These are phyloP conservation scores for Arctocebus calabarensis DNA, from an alignment of 2,797 vertebrate species.

Conservation along the genomic window DNA sequence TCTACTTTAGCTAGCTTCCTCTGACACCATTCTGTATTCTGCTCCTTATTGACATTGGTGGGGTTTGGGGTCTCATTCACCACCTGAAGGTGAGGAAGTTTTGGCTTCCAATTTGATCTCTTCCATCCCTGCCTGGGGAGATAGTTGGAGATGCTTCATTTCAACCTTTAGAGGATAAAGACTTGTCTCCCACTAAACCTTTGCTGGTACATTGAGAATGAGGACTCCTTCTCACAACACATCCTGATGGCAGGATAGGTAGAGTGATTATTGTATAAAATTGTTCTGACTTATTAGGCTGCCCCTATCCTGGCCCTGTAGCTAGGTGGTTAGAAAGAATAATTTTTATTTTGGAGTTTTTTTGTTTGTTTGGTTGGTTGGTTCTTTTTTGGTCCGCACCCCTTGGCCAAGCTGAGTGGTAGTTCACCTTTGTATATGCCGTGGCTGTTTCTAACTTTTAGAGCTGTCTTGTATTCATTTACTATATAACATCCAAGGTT, in stretches of 20 bases:
- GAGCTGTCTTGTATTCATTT: background rate
- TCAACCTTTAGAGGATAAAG: background rate
- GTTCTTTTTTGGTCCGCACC: background rate
- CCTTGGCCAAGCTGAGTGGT: background rate
- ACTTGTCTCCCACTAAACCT: accelerated
- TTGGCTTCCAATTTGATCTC: background rate
- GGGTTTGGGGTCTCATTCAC: background rate
- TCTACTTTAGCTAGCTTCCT: background rate
- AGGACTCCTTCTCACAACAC: accelerated
- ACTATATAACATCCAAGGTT: background rate
- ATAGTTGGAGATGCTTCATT: background rate
- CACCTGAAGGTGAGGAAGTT: background rate
- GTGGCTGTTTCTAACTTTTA: background rate
- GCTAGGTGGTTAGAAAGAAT: background rate
- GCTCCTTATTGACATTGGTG: background rate
- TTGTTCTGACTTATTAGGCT: background rate
- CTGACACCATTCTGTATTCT: background rate
- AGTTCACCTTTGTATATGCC: background rate
- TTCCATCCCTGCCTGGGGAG: background rate
- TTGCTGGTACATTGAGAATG: background rate
- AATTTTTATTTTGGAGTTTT: background rate
- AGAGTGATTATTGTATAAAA: background rate
- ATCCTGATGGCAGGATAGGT: background rate
- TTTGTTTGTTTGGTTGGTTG: background rate
- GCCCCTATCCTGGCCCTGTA: background rate